Base-by-base conservation (phyloP, 2,888 invertebrate species). In the Hemithea aestivaria region DNA sequence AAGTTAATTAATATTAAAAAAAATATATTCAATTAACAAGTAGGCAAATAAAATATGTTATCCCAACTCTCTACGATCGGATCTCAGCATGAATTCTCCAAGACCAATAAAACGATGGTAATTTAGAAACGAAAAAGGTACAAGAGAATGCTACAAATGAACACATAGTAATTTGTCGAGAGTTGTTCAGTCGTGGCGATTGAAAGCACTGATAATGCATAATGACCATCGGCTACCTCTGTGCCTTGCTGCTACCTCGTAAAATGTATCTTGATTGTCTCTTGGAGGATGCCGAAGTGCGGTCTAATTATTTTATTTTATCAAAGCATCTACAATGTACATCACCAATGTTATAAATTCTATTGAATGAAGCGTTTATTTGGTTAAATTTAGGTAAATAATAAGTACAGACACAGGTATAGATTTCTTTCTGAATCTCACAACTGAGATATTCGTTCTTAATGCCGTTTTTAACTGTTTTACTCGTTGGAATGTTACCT, bases 141-240 rank as follows among this genome's bases (percentile, higher is more conserved):
- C 40, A 43, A 35, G 48, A 32, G 49, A 46, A 49, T 50, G 46
- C 40, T 52, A 51, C 50, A 59, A 60, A 60, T 56, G 55, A 61
- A 53, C 55, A 55, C 53, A 57, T 56, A 54, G 52, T 59, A 69
- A 72, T 69, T 68, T 68, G 69, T 69, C 66, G 58, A 54, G 50
- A 51, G 42, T 36, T 48, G 45, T 45, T 50, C 57, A 60, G 55
- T 70, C 69, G 69, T 71, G 73, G 68, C 63, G 79, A 79, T 79
- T 62, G 60, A 62, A 60, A 60, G 51, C 37, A 26, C 39, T 63
- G 80, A 80, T 81, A 80, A 68, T 53, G 48, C 50, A 59, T 74
- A 77, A 76, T 75, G 65, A 66, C 63, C 62, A 68, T 66, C 64
- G 64, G 58, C 69, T 63, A 70, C 71, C 57, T 58, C 53, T 39